These are phyloP conservation scores for Geococcyx californianus DNA, from an alignment of 2,113 vertebrate genomes.

Conservation along the genomic window DNA sequence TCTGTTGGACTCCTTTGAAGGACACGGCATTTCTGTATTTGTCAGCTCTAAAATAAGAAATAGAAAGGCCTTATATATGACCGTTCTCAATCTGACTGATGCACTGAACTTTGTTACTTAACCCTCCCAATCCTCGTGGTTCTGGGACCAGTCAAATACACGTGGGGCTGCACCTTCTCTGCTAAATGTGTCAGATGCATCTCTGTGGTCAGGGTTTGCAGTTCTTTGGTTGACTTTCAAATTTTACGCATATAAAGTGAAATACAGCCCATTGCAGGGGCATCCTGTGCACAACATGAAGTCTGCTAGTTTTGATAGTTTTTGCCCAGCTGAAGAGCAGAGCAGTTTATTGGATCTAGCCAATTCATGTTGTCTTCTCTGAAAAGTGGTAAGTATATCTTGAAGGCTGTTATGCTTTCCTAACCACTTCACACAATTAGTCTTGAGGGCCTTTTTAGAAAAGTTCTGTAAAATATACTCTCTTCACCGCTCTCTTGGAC, in stretches of 20 bases:
- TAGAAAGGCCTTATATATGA: background rate
- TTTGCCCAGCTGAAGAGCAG: background rate
- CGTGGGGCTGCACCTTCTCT: background rate
- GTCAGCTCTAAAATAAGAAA: background rate
- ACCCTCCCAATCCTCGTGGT: background rate
- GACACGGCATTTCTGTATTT: background rate
- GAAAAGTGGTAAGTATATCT: fast-evolving
- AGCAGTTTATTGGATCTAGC: background rate
- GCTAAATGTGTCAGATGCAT: background rate
- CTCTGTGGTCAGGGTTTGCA: background rate
- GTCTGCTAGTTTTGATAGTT: fast-evolving
- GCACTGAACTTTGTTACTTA: background rate
- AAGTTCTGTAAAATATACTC: background rate
- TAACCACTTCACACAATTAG: background rate
- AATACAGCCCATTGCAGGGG: fast-evolving
- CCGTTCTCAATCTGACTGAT: background rate
- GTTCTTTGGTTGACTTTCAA: background rate
- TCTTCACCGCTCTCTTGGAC: background rate
- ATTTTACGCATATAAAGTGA: background rate
- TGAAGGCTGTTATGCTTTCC: background rate
- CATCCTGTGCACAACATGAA: background rate
- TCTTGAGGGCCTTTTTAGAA: background rate
- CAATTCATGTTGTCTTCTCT: background rate
- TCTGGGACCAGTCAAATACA: background rate
- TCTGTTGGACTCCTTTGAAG: background rate